Evolutionary conservation across 1,140 invertebrate species (phyloP), one percentile per base, ranked within the genome.

Genomic region (Heliconius hewitsoni): DNA sequence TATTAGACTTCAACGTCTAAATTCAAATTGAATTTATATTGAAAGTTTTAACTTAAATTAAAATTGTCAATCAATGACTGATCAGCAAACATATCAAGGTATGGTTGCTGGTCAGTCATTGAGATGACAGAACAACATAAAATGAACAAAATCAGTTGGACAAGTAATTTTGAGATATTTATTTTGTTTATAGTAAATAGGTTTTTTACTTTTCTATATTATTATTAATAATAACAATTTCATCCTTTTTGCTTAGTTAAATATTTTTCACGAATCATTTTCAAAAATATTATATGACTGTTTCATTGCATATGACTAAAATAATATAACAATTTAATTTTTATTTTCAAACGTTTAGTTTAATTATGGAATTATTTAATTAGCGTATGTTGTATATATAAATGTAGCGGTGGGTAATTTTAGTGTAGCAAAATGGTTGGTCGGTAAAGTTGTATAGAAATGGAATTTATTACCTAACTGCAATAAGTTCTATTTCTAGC

Each of bases 401-500:
- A 60, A 60, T 60, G 55, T 60, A 60, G 55, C 55, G 55, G 55
- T 60, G 55, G n/a, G n/a, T 88, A 87, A 80, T 83, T 82, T 81
- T 89, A 90, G 84, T 85, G 76, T 88, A 86, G 86, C 77, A 52
- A 86, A 86, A 83, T 82, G 79, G 78, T 74, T 71, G 78, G 72
- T 73, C n/a, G 55, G 55, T 23, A 60, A n/a, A 60, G 55, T 23
- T 60, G 8, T 23, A n/a, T 23, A 9, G 55, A 23, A 60, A 23
- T 60, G 55, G n/a, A 60, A 60, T 60, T 60, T 60, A 60, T 60
- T 60, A 60, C 19, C 19, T 23, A 27, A 60, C 2, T 60, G 18
- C 5, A 60, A 60, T 60, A 11, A 23, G 23, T 78, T 76, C 34
- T 78, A 50, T 66, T 83, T 82, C 66, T 74, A 52, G 78, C 80